Evolutionary conservation across 2,888 invertebrate species (phyloP), one percentile per base, ranked within the genome.

Genomic region (Rhopalosiphum nymphaeae): DNA sequence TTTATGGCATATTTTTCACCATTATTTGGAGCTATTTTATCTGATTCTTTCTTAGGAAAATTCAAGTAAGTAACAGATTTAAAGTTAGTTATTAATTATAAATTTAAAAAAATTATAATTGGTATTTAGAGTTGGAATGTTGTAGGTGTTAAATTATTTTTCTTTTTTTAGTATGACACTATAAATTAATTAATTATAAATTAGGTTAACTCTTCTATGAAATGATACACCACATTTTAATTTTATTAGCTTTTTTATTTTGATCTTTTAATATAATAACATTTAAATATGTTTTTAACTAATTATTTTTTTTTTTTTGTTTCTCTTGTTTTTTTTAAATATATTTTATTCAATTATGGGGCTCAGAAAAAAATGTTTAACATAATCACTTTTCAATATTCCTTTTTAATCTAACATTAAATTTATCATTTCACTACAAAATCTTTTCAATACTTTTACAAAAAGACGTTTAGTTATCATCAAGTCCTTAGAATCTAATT

Each of bases 1-100:
- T 98, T 98, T 97, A 96, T 99, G 95, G 98, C 98, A 25, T 99
- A 98, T 96, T 97, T 98, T 96, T 98, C 98, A 95, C 99, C 99
- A 0, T 95, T 99, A 4, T 95, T 99, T 57, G 99, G 99, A 4
- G 99, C 99, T 53, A 98, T 99, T 95, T 96, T 99, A 84, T 99
- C 99, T 0, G 99, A 99, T 96, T 98, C 98, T 94, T 97, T 97
- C 96, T 96, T 99, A 88, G 99, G 99, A 91, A 98, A 98, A 96
- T 99, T 98, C 96, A 97, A 96, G 96, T 97, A 94, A 44, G 94
- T 57, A 84, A 3, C 53, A 53, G 10, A 88, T n/a, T 78, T 36
- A 36, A 42, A 78, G 1, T 16, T 67, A 78, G 78, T 78, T 78
- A 78, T 78, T 7, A 21, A n/a, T 67, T n/a, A 36, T 16, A 78